phyloP scores from a whole-genome alignment of 1,140 invertebrate species.

The Lasioglossum baleicum region DNA sequence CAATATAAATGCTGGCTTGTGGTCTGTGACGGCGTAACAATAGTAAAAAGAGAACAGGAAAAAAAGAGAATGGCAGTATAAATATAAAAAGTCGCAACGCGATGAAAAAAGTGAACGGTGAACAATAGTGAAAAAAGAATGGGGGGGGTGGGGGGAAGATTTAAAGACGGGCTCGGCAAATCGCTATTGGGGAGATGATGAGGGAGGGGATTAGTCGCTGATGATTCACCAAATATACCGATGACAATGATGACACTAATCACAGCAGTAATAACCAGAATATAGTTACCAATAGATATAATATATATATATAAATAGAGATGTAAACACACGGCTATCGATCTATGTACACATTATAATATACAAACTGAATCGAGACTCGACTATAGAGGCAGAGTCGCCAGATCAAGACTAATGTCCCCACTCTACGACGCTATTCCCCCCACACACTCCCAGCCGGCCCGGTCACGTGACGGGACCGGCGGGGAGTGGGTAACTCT shows the following conservation, averaged over 20 bases:
- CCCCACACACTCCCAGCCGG: no score
- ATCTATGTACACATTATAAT: slow-evolving; percentile 48
- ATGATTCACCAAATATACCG: slow-evolving; percentile 21
- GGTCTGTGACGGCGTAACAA: slow-evolving; percentile 24
- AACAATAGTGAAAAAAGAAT: not conserved
- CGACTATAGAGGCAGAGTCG: slow-evolving; percentile 16
- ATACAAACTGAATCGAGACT: slow-evolving; percentile 39
- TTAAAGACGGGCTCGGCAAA: not conserved
- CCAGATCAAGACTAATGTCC: no score
- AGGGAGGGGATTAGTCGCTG: not conserved
- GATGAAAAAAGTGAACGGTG: not conserved
- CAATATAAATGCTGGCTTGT: slow-evolving; percentile 21
- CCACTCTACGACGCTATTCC: no score
- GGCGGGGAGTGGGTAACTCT: no score
- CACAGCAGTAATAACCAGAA: slow-evolving; percentile 40
- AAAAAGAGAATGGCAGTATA: not conserved
- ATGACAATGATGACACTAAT: slow-evolving; percentile 46
- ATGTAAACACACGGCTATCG: slow-evolving; percentile 18
- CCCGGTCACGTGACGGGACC: no score
- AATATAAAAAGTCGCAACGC: not conserved
- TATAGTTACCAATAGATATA: slow-evolving; percentile 40
- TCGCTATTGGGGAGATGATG: not conserved
- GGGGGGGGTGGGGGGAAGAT: no score
- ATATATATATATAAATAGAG: slow-evolving; percentile 13
- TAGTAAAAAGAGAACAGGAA: slow-evolving; percentile 7